Percentiles rank a stretch among this genome's conserved stretches.
Conservation (phyloP, 1,140 invertebrate species). For the Wasmannia auropunctata region DNA sequence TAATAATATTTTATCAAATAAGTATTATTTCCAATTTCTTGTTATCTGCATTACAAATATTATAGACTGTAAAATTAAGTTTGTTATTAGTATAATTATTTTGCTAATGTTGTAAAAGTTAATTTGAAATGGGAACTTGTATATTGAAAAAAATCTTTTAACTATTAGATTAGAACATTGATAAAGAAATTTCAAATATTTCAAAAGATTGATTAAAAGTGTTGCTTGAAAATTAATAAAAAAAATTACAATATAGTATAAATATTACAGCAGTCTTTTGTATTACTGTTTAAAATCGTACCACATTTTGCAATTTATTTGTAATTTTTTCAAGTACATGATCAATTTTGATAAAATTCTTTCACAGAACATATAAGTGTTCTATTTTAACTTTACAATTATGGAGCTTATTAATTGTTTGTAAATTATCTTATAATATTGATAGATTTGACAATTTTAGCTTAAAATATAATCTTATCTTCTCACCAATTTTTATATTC, state of each 20-base stretch:
- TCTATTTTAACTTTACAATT: background rate
- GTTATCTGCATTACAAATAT: background rate
- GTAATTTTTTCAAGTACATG: background rate
- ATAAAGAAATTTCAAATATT: background rate
- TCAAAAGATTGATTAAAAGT: background rate
- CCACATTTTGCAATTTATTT: constrained; percentile 60
- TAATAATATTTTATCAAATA: background rate
- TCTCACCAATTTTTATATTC: background rate
- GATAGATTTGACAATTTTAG: background rate
- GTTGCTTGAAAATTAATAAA: background rate
- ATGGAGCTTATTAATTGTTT: background rate
- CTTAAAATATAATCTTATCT: background rate
- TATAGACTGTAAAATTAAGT: background rate
- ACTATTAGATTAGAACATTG: background rate
- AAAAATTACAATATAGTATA: background rate
- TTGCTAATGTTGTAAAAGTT: background rate
- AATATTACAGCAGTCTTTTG: background rate
- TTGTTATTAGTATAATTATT: background rate
- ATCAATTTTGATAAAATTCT: constrained; percentile 1
- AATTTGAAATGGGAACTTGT: background rate
- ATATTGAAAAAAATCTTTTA: constrained; percentile 7
- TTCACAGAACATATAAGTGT: background rate
- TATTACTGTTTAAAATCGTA: background rate
- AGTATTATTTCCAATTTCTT: background rate
- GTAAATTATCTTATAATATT: background rate